phyloP scores from a whole-genome alignment of 2,888 invertebrate species.

The Argyra leucocephala region DNA sequence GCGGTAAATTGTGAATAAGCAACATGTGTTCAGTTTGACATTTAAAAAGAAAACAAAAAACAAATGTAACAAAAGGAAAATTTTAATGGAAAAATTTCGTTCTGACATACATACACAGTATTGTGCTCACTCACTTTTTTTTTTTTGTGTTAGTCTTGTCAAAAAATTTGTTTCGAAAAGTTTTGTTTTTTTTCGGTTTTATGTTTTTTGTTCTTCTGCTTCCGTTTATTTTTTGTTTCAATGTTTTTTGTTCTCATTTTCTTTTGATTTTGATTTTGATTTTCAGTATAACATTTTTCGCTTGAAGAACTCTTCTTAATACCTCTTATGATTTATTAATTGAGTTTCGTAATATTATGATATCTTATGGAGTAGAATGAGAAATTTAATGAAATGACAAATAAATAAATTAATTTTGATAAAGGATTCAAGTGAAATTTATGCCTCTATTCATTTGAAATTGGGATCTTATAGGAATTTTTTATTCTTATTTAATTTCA shows the following conservation, averaged over 20 bases:
- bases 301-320: neutral
- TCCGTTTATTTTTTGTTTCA: neutral
- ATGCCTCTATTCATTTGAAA: too few species aligned
- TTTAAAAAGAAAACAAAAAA: neutral
- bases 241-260: neutral
- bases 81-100: neutral
- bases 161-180: neutral
- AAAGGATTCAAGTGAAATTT: too few species aligned
- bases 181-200: neutral
- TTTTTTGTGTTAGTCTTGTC: neutral
- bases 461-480: too few species aligned
- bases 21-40: constrained; percentile 1
- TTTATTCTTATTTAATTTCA: too few species aligned
- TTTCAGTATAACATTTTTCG: too few species aligned
- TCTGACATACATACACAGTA: neutral
- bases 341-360: neutral
- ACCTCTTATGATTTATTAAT: neutral
- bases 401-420: too few species aligned
- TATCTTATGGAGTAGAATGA: too few species aligned
- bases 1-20: neutral
- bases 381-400: too few species aligned
- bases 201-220: neutral
- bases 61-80: neutral
- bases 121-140: neutral
- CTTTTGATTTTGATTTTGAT: neutral